A percentile compares a stretch with the other conserved stretches of the same genome.
Conservation (phyloP, 1,140 invertebrate species). For the Chlorops oryzae region DNA sequence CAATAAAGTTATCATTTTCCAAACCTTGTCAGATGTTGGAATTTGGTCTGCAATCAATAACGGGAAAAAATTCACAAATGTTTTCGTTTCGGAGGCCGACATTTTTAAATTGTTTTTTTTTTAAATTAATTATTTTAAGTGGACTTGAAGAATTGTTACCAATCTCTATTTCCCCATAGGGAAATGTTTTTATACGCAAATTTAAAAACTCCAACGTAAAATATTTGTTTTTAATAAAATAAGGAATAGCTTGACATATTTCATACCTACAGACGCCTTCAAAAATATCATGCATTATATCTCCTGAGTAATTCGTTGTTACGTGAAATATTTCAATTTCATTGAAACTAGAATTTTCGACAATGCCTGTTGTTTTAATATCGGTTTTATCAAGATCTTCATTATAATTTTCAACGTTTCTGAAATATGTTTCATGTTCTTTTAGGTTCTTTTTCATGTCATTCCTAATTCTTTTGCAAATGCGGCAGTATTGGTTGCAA, state of each 20-base stretch:
- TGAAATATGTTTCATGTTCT: conserved; percentile 12
- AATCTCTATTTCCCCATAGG: conserved; percentile 16
- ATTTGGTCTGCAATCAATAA: conserved; percentile 33
- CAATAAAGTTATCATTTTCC: conserved; percentile 15
- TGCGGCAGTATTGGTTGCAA: conserved; percentile 24
- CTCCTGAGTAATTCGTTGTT: conserved; percentile 33
- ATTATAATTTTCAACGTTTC: neutral
- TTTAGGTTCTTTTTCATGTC: conserved; percentile 3
- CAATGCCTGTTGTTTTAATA: conserved; percentile 23
- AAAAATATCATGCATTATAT: conserved; percentile 45
- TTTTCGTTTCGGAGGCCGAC: conserved; percentile 32
- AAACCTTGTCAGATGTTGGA: conserved; percentile 22
- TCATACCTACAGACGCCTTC: conserved; percentile 41
- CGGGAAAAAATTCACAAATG: conserved; percentile 26
- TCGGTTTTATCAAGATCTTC: conserved; percentile 4
- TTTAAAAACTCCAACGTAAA: conserved; percentile 8
- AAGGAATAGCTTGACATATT: conserved; percentile 28
- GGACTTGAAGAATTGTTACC: too few relatives aligned
- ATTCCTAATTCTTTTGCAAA: conserved; percentile 21
- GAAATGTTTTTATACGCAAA: conserved; percentile 25
- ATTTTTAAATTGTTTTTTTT: conserved; percentile 23
- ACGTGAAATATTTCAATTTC: conserved; percentile 34
- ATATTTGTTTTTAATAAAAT: conserved; percentile 30
- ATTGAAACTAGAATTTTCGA: conserved; percentile 34
- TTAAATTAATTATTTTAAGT: conserved; percentile 15